A percentile compares a stretch with the other conserved stretches of the same genome.
Evolutionary conservation across 1,140 invertebrate genomes (phyloP).

Genomic region (Wasmannia auropunctata): DNA sequence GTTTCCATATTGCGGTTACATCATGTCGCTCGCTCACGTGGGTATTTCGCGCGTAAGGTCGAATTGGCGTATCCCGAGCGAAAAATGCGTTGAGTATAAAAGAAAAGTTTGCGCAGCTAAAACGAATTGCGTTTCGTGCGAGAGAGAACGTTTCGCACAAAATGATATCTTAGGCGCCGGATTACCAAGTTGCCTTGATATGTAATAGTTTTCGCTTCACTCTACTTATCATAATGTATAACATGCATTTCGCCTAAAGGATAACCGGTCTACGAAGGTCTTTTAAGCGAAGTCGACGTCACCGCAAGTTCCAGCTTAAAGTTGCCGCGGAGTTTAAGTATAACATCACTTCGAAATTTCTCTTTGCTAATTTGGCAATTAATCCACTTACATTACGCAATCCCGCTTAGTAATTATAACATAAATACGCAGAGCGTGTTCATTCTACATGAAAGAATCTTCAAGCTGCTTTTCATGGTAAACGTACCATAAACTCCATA

Average conservation of each 20-base stretch:
- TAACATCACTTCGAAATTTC: conserved; percentile 63
- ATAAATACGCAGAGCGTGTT: conserved; percentile 11
- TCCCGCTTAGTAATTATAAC: conserved; percentile 5
- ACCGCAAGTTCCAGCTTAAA: conserved; percentile 44
- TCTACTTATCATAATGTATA: conserved; percentile 36
- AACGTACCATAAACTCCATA: background rate
- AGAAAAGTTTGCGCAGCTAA: background rate
- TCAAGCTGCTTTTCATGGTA: background rate
- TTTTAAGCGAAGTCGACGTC: conserved; percentile 46
- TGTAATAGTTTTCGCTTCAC: conserved; percentile 5
- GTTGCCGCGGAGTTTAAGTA: conserved; percentile 63
- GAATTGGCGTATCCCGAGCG: background rate
- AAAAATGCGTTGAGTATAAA: background rate
- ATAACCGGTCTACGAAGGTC: conserved; percentile 43
- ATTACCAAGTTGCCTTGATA: conserved; percentile 23
- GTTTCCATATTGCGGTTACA: conserved; percentile 37
- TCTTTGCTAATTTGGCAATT: conserved; percentile 67
- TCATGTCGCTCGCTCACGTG: background rate
- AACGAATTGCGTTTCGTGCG: background rate
- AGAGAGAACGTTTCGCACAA: background rate
- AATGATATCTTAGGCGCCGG: background rate
- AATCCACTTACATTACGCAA: conserved; percentile 55
- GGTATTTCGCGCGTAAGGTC: background rate
- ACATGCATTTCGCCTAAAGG: conserved; percentile 43
- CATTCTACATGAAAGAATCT: background rate